Conservation (phyloP, 2,888 invertebrate genomes). For the Chromoteleia sp. region DNA sequence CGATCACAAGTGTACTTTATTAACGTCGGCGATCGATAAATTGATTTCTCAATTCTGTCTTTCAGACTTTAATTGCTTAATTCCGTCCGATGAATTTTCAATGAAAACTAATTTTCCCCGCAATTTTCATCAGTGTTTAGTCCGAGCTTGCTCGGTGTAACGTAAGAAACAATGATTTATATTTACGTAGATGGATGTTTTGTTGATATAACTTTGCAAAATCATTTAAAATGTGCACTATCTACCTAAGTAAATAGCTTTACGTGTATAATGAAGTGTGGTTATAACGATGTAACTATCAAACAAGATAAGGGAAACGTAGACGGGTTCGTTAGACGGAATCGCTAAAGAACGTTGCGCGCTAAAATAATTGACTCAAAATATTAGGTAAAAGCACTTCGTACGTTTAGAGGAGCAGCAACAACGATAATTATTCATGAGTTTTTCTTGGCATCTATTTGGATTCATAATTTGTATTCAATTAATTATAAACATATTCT, state of each 20-base stretch:
- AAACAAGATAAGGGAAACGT: slow-evolving; percentile 63
- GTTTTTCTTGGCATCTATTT: too few relatives aligned
- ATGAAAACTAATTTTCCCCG: slow-evolving; percentile 39
- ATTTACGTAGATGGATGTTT: slow-evolving; percentile 48
- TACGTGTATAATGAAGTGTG: slow-evolving; percentile 64
- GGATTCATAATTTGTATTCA: too few relatives aligned
- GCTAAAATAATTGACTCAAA: slow-evolving; percentile 48
- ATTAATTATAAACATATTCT: too few relatives aligned
- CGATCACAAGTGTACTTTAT: slow-evolving; percentile 54
- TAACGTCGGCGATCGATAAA: slow-evolving; percentile 47
- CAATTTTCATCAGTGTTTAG: slow-evolving; percentile 30
- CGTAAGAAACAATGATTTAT: slow-evolving; percentile 35
- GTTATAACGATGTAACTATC: slow-evolving; percentile 66
- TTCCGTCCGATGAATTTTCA: slow-evolving; percentile 45
- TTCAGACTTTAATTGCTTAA: slow-evolving; percentile 46
- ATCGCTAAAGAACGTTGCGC: slow-evolving; percentile 35
- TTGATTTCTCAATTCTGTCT: slow-evolving; percentile 41
- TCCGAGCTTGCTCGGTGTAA: background rate
- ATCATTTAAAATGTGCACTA: slow-evolving; percentile 63
- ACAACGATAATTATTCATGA: background rate
- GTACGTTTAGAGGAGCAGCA: too few relatives aligned
- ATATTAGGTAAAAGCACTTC: slow-evolving; percentile 19
- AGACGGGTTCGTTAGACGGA: slow-evolving; percentile 47
- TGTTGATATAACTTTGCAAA: slow-evolving; percentile 59
- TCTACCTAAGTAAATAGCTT: slow-evolving; percentile 60